A percentile compares a stretch with the other conserved stretches of the same genome.
Conservation (phyloP, 2,888 invertebrate genomes). For the Agrochola macilenta region DNA sequence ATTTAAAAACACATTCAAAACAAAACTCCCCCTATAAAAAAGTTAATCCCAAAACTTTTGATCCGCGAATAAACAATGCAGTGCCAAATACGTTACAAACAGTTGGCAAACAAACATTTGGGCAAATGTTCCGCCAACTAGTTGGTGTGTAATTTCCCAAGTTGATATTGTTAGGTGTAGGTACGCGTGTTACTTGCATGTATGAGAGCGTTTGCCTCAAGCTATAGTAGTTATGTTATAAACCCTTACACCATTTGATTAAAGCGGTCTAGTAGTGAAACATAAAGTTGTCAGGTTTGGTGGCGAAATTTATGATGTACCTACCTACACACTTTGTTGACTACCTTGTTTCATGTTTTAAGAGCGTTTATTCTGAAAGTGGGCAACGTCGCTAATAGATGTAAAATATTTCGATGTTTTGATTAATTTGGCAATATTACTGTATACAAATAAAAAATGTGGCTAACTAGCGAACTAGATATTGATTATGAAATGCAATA, state of each 20-base stretch:
- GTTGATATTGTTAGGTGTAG: slow-evolving; percentile 43
- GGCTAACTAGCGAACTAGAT: too few species aligned
- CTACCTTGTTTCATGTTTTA: not conserved
- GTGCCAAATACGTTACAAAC: slow-evolving; percentile 43
- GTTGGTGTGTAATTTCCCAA: slow-evolving; percentile 57
- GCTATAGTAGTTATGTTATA: slow-evolving; percentile 13
- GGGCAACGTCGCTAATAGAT: too few species aligned
- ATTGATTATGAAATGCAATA: too few species aligned
- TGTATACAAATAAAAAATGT: too few species aligned
- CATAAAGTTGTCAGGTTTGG: slow-evolving; percentile 23
- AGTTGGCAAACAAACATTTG: slow-evolving; percentile 48
- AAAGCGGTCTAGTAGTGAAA: slow-evolving; percentile 27
- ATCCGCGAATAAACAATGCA: slow-evolving; percentile 41
- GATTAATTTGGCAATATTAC: too few species aligned
- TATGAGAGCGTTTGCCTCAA: slow-evolving; percentile 49
- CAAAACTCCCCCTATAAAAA: slow-evolving; percentile 12
- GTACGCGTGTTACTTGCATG: slow-evolving; percentile 33
- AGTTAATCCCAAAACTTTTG: slow-evolving; percentile 32
- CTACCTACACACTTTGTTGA: not conserved
- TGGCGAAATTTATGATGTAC: not conserved
- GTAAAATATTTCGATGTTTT: too few species aligned
- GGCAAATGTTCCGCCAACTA: slow-evolving; percentile 52
- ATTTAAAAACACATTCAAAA: slow-evolving; percentile 23
- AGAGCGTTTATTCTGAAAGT: too few species aligned
- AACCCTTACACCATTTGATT: slow-evolving; percentile 38